Evolutionary conservation across 2,797 vertebrate species (phyloP), one percentile per base, ranked within the genome.

Genomic region (Brachyrhaphis roseni): DNA sequence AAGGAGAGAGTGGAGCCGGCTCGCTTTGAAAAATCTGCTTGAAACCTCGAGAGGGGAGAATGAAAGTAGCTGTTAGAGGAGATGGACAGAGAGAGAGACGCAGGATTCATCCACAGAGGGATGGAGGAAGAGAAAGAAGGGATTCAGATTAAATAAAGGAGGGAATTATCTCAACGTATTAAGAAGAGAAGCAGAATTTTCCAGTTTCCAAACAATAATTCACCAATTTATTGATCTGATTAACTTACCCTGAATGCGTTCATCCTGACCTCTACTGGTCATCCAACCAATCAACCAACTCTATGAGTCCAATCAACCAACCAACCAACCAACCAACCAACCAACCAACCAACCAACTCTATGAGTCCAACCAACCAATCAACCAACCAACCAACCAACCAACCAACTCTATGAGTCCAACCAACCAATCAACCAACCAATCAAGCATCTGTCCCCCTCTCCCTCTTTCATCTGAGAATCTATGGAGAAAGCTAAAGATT

Each of bases 21-120:
- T 36, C 49, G 43, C 72, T 70, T 78, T 47, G 18, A 71, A 80
- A 80, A 74, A 55, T 64, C 55, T 45, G 34, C 82, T 41, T 74
- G 70, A 72, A 55, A 72, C 57, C 81, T 73, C 41, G 23, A 43
- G 81, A 75, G 72, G 26, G 26, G 36, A 75, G 26, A 39, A 77
- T 66, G 26, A 81, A 73, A 77, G 75, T 57, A 6, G 53, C 31
- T 72, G 66, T 49, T 72, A 75, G 64, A 62, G 12, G 43, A 77
- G 72, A 72, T 16, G 6, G 70, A 46, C 13, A 72, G n/a, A 49
- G 16, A 72, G n/a, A 41, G 64, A 39, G 20, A 68, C 0, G 6
- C 18, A 23, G 34, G 6, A 39, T 10, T 36, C 34, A 39, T 66
- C 62, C 8, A 39, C 4, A 13, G 36, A 23, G 4, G 4, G 10